phyloP scores from a whole-genome alignment of 92 coral and sea anemone species.

The Parazoanthus atlanticus region DNA sequence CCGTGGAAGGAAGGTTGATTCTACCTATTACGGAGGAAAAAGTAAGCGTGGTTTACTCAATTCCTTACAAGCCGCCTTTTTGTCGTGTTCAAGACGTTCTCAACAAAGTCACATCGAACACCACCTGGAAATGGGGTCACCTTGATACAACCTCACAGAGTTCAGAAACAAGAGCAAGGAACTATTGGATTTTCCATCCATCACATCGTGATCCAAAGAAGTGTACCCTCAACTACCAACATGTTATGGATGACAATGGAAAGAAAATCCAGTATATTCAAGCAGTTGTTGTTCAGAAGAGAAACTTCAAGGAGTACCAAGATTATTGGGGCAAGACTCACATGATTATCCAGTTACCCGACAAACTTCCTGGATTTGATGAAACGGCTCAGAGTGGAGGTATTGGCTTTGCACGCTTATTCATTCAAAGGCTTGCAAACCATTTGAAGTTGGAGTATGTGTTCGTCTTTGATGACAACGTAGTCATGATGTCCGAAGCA shows the following conservation, averaged over 20 bases:
- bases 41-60: constrained; percentile 15
- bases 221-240: constrained; percentile 53
- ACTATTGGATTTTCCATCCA: constrained; percentile 55
- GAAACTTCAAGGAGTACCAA: constrained; percentile 22
- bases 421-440: constrained; percentile 51
- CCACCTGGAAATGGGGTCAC: not conserved
- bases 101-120: not conserved
- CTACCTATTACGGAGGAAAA: not conserved
- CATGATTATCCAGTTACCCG: constrained; percentile 49
- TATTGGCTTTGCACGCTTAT: constrained; percentile 51
- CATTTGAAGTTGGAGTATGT: constrained; percentile 44
- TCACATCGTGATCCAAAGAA: constrained; percentile 58
- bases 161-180: not conserved
- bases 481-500: constrained; percentile 52
- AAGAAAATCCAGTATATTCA: constrained; percentile 9
- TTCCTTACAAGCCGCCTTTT: not conserved
- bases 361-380: constrained; percentile 40
- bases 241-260: constrained; percentile 37
- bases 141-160: not conserved
- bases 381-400: constrained; percentile 36
- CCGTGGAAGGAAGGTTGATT: not conserved
- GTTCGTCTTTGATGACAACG: constrained; percentile 52
- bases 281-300: constrained; percentile 48
- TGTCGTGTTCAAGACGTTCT: not conserved
- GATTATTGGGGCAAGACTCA: constrained; percentile 43